These are phyloP conservation scores for Hyles lineata DNA, from an alignment of 2,888 invertebrate genomes.

Conservation along the genomic window DNA sequence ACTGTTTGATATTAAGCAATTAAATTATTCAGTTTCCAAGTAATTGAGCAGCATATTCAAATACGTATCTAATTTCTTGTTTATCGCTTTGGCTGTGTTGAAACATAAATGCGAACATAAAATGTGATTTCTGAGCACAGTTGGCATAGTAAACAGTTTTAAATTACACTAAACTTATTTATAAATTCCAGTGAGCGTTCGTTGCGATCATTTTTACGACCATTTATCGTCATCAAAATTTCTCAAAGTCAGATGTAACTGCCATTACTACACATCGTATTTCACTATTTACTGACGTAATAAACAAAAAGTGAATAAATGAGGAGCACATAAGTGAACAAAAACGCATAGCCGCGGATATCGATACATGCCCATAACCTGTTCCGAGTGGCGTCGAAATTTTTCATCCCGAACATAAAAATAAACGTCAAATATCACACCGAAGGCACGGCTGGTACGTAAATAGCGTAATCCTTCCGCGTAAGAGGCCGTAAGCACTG, in stretches of 20 bases:
- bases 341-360: background rate
- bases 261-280: too few species aligned
- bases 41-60: background rate
- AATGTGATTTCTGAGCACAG: background rate
- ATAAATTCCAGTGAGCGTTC: background rate
- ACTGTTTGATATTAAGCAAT: background rate
- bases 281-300: background rate
- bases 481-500: constrained; percentile 65
- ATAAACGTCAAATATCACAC: constrained; percentile 35
- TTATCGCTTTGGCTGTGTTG: background rate
- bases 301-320: background rate
- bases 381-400: constrained; percentile 19
- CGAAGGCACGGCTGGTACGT: constrained; percentile 48
- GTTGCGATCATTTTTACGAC: too few species aligned
- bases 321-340: background rate
- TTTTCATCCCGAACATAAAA: constrained; percentile 31
- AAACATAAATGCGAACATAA: background rate
- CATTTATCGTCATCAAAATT: too few species aligned
- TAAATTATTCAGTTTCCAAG: background rate
- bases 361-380: constrained; percentile 16
- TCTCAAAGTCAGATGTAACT: too few species aligned
- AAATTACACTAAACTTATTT: background rate
- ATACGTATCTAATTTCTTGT: background rate
- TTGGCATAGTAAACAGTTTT: background rate
- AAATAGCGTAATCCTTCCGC: constrained; percentile 73